Conservation (phyloP, 2,888 invertebrate species). For the Orthonychiurus folsomi region DNA sequence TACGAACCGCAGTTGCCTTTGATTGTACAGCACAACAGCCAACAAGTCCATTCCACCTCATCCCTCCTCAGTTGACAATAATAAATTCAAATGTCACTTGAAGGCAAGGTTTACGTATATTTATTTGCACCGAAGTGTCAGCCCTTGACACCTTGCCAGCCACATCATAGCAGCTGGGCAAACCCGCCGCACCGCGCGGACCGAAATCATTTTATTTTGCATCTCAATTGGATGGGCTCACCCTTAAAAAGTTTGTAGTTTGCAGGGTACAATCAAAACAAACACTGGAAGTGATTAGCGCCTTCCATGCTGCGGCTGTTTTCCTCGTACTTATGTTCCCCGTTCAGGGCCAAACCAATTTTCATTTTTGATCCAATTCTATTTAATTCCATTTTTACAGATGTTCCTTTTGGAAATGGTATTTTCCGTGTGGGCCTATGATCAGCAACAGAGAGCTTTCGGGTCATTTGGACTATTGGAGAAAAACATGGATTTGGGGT, state of each 20-base stretch:
- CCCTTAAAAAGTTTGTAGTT: not conserved
- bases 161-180: not conserved
- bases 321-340: conserved; percentile 5
- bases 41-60: too few relatives aligned
- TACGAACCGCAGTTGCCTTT: too few relatives aligned
- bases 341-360: not conserved
- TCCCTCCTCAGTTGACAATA: not conserved
- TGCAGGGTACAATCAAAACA: not conserved
- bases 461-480: not conserved
- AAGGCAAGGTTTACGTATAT: not conserved
- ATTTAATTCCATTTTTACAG: conserved; percentile 3
- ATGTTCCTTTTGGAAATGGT: conserved; percentile 18
- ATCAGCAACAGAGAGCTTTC: not conserved
- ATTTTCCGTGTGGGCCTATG: not conserved
- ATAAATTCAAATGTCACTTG: not conserved
- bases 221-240: not conserved
- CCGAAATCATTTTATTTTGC: not conserved
- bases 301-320: not conserved
- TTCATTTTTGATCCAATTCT: not conserved
- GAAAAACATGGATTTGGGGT: too few relatives aligned
- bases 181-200: not conserved
- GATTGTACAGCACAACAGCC: too few relatives aligned
- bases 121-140: not conserved
- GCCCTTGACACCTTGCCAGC: not conserved
- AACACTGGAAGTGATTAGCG: not conserved